These are phyloP conservation scores for Lacanobia wlatinum DNA, from an alignment of 2,888 invertebrate species.

Conservation along the genomic window DNA sequence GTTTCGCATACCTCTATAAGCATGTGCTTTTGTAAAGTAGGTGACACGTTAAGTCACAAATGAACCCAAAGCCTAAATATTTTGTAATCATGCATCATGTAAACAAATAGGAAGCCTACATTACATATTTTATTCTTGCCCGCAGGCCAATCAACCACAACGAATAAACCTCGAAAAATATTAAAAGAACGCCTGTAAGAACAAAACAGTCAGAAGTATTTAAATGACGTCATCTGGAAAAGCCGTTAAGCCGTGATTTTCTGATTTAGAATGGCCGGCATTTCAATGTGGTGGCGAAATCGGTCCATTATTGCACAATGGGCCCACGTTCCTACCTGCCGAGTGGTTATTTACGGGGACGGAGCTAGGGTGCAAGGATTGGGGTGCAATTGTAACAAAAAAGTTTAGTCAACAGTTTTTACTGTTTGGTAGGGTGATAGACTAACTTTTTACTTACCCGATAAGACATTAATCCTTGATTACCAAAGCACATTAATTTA, in stretches of 20 bases:
- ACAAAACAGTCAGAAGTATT: slow-evolving; percentile 29
- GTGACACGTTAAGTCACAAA: no score
- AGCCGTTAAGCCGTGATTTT: slow-evolving; percentile 25
- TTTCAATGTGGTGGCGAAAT: slow-evolving; percentile 47
- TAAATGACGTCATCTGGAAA: slow-evolving; percentile 25
- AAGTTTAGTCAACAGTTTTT: not conserved
- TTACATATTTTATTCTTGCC: no score
- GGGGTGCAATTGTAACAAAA: not conserved
- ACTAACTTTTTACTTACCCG: no score
- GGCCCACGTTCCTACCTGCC: slow-evolving; percentile 19
- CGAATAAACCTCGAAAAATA: not conserved
- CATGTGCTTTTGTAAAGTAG: no score
- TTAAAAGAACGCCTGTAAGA: slow-evolving; percentile 5
- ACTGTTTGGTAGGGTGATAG: not conserved
- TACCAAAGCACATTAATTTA: not conserved
- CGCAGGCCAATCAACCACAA: not conserved
- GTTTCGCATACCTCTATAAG: no score
- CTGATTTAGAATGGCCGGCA: slow-evolving; percentile 29
- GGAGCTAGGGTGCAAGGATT: slow-evolving; percentile 1
- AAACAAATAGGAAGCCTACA: no score
- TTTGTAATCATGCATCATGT: no score
- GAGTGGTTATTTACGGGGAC: slow-evolving; percentile 11
- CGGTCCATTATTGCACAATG: slow-evolving; percentile 55
- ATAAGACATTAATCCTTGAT: no score
- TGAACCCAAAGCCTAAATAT: no score